Evolutionary conservation across 37 sponge, comb jelly and placozoan species (phyloP).

Genomic region (Beroe ovata): DNA sequence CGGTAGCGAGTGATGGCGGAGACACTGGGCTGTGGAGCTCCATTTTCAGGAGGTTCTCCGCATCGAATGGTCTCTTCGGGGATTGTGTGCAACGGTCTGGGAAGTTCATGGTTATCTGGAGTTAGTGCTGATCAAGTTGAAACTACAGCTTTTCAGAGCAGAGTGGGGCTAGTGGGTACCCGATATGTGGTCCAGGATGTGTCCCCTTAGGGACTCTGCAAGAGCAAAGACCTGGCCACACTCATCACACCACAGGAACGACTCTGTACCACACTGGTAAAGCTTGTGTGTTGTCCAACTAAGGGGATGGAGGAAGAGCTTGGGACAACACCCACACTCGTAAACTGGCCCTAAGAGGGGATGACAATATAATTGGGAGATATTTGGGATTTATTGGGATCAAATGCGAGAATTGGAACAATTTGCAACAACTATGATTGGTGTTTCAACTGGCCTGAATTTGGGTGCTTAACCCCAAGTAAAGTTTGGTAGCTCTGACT

Average conservation of each 20-base stretch:
- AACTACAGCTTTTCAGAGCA: too few relatives aligned
- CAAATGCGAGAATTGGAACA: too few relatives aligned
- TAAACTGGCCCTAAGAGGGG: not conserved
- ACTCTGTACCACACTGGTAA: constrained; percentile 23
- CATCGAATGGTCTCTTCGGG: constrained; percentile 27
- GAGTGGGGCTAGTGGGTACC: too few relatives aligned
- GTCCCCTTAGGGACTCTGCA: constrained; percentile 12
- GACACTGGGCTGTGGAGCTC: constrained; percentile 18
- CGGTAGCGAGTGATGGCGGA: not conserved
- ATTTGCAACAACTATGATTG: too few relatives aligned
- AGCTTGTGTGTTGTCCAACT: constrained; percentile 23
- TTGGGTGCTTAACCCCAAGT: not conserved
- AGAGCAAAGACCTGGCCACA: constrained; percentile 53
- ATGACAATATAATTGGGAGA: too few relatives aligned
- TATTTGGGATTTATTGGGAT: too few relatives aligned
- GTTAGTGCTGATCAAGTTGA: too few relatives aligned
- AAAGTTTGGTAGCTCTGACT: not conserved
- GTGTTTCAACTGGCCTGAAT: too few relatives aligned
- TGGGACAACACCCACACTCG: constrained; percentile 47
- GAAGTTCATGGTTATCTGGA: not conserved
- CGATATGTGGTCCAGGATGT: constrained; percentile 33
- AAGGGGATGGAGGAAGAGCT: constrained; percentile 35
- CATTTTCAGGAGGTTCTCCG: constrained; percentile 31
- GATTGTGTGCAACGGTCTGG: not conserved
- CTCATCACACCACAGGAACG: constrained; percentile 64